These are phyloP conservation scores for Acanthornis magna DNA, from an alignment of 2,797 vertebrate genomes.

Conservation along the genomic window DNA sequence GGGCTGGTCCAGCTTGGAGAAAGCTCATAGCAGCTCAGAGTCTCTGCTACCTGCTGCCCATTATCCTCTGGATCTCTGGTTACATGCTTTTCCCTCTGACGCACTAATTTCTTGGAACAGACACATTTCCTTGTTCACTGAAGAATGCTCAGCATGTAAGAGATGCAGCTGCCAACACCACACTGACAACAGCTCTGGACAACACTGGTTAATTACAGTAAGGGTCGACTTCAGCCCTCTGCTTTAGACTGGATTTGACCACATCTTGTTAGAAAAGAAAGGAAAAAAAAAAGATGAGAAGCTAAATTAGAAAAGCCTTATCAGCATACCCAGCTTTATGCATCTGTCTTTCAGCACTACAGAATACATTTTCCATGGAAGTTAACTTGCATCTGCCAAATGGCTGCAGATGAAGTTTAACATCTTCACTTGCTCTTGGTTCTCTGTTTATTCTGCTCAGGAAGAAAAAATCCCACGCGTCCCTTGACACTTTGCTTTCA, in stretches of 20 bases:
- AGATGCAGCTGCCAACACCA: neutral
- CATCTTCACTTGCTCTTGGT: neutral
- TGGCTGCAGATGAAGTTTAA: neutral
- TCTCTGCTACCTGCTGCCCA: neutral
- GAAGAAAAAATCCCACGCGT: rapidly evolving
- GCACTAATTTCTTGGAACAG: neutral
- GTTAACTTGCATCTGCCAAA: neutral
- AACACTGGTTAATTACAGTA: neutral
- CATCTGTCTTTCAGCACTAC: neutral
- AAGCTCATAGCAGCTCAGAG: neutral
- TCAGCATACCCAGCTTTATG: neutral
- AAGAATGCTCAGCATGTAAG: neutral
- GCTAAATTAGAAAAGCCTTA: neutral
- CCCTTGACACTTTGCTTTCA: neutral
- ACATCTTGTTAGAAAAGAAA: neutral
- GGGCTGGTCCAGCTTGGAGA: neutral
- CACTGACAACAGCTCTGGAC: neutral
- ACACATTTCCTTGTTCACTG: neutral
- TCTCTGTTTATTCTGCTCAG: neutral
- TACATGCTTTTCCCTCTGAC: neutral
- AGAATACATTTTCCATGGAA: neutral
- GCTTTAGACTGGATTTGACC: neutral
- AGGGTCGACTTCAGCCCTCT: neutral
- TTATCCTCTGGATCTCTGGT: neutral
- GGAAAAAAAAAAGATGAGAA: neutral